Evolutionary conservation across 2,797 vertebrate species (phyloP), one percentile per base, ranked within the genome.

Genomic region (Perodicticus potto): DNA sequence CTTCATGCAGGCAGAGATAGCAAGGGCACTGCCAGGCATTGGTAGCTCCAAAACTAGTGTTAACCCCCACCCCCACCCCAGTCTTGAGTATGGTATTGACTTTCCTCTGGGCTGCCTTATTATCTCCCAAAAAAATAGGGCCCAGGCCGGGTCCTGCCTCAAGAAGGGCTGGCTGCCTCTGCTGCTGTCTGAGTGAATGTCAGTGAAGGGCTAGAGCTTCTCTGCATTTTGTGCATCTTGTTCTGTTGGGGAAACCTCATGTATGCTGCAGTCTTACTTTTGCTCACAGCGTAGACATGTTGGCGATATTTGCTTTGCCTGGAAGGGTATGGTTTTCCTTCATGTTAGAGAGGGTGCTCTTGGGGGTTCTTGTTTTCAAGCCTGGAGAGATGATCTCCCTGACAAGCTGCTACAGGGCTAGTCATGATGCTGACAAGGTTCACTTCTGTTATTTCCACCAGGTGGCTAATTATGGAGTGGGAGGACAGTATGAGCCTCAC

Each of bases 391-490:
- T 2, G 8, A 27, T 45, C 9, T 32, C n/a, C 14, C 6, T 65
- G 9, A 22, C 3, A 25, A 53, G 61, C 53, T 83, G 32, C n/a
- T 61, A 1, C 23, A 22, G 3, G 73, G 29, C 37, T 29, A 11
- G 89, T 81, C 9, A 4, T 43, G 73, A 23, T 93, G 61, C 91
- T 97, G 70, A 78, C 57, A 57, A 65, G n/a, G 40, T 63, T 57
- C 25, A 59, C 13, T 27, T 5, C 70, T 72, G 20, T 95, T 96
- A 11, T 86, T 95, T 97, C 83, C 76, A 92, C 89, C 90, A 99
- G 99, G 99, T 99, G 86, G 99, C 99, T 90, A 99, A 99, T 98
- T 99, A 99, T 0, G 99, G 99, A 65, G 99, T 99, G 96, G 99
- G 99, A 98, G 99, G 99, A 97, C 99, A 99, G 97, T 99, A 99